Base-by-base conservation (phyloP, 1,140 invertebrate species). In the Danaus melanippus region DNA sequence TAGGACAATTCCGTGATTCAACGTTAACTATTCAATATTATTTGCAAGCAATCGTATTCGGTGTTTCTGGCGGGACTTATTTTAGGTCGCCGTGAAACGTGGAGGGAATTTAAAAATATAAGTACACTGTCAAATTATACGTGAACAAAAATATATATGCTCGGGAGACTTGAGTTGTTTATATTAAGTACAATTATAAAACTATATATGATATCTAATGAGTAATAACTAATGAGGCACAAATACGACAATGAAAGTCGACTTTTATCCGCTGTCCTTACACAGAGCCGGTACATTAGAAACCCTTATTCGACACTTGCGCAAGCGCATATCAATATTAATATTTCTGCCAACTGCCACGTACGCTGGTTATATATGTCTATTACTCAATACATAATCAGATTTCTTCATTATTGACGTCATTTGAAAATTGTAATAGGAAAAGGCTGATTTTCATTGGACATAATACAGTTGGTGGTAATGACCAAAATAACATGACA, bases 1-100 rank as follows among this genome's bases (percentile, higher is more conserved):
- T 72, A 68, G 67, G 67, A 69, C 64, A 74, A 69, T 74, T 74
- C 64, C 66, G 68, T 69, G 68, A 71, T 72, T 48, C 62, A 58
- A 53, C 60, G 54, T 60, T 60, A 57, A 62, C 59, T 64, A 65
- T 67, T 67, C 62, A 74, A 71, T 70, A 69, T 66, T 69, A 67
- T 71, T 60, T 61, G 61, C 62, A 62, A 61, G 39, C 56, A 8
- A 32, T 62, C 46, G 56, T 56, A 47, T 50, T 46, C 53, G 17
- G 21, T 39, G 8, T 53, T 46, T 56, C 73, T 32, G 21, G 21
- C 21, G 21, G 21, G 2, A 32, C 21, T 32, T 15, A 15, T 15
- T 72, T 69, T 53, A 60, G 69, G 67, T 69, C 69, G 62, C 51
- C 49, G 46, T 43, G 63, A 64, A 32, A 77, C 74, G 79, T 78